Base-by-base conservation (phyloP, 92 coral and sea anemone species). In the Umimayanthus chanpuru region DNA sequence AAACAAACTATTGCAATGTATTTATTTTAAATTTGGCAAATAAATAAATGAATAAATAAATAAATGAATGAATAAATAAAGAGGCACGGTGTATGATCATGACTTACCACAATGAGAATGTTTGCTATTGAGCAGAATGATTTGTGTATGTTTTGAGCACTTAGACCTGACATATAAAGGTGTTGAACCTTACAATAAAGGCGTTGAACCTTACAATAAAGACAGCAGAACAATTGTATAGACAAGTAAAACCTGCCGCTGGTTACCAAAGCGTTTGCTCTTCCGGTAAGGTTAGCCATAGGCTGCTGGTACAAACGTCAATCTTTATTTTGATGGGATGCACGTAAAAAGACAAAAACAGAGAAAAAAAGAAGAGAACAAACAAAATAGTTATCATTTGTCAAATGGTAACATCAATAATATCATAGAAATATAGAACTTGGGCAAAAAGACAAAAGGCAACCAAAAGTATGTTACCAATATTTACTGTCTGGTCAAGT, bases 301-400 rank as follows among this genome's bases (percentile, higher is more conserved):
- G 80, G 92, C 90, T 90, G 86, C 90, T 90, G 86, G 88, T 77
- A 61, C 92, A 79, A 78, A 92, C 94, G 83, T 92, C 94, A 67
- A 89, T 90, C 94, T 92, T 89, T 88, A 86, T 90, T 91, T 86
- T 90, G 93, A 85, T 95, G 98, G 91, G 93, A 94, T 93, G 96
- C 92, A 92, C 90, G 91, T 88, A 92, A 92, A 89, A 94, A 91
- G 90, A 86, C 85, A 89, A 90, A 32, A 90, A 94, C 94, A 94
- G 91, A 92, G 91, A 92, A 93, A 93, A 94, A 93, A 93, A 85
- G 90, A 76, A 89, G 91, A 88, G 92, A 93, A 91, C 89, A 90
- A 93, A 93, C 78, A 93, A 90, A 91, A 90, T 58, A 44, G 98
- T 95, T 95, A 95, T 90, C 90, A 91, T 85, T 68, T 85, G 86